phyloP scores from a whole-genome alignment of 2,797 vertebrate species.

The Coranthus polyacanthus region DNA sequence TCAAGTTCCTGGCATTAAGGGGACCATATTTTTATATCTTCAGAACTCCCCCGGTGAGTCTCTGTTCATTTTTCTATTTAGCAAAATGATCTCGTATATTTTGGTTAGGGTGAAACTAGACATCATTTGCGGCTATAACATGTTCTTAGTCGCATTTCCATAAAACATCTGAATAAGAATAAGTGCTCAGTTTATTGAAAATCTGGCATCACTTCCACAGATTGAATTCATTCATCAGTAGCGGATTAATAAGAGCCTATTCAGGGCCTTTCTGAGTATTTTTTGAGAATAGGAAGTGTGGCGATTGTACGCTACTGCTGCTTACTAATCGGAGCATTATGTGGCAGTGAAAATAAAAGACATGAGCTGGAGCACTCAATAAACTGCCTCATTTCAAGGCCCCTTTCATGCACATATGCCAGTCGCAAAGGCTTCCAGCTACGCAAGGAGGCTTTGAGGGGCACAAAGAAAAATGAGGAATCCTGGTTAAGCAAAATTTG shows the following conservation, averaged over 20 bases:
- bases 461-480: no score
- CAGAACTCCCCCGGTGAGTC: conserved; percentile 89
- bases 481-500: no score
- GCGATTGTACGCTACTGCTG: conserved; percentile 12
- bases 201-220: no score
- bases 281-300: not conserved
- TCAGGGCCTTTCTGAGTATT: not conserved
- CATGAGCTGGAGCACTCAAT: no score
- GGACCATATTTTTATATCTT: conserved; percentile 92
- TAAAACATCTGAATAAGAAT: not conserved
- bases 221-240: conserved; percentile 4
- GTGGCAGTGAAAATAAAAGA: no score
- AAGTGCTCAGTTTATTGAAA: not conserved
- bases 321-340: conserved; percentile 13
- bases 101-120: not conserved
- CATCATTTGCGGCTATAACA: conserved; percentile 9
- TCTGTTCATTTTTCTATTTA: conserved; percentile 2
- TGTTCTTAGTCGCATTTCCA: not conserved
- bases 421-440: no score
- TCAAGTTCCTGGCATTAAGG: conserved; percentile 93
- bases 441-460: no score
- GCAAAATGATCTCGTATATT: not conserved
- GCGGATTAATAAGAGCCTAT: not conserved
- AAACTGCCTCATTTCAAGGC: no score
- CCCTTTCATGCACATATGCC: no score